Percentiles rank a stretch among this genome's conserved stretches.
Conservation (phyloP, 35 echinoderm and acorn worm species). For the Hemicentrotus pulcherrimus region DNA sequence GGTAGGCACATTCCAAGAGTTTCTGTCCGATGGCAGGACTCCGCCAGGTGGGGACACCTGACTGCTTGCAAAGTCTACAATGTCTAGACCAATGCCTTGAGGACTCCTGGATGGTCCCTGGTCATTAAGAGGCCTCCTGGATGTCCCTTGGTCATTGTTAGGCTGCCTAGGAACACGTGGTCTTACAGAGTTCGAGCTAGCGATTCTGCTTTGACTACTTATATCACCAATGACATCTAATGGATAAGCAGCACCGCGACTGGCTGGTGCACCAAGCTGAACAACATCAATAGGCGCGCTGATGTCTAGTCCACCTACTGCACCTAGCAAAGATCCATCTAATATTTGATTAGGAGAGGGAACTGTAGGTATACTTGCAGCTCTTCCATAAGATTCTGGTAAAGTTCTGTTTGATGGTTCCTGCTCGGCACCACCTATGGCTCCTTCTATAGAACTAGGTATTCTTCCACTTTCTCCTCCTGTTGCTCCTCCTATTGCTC, state of each 20-base stretch:
- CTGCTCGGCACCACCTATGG: not conserved
- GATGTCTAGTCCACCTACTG: conserved; percentile 12
- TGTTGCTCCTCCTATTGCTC: conserved; percentile 29
- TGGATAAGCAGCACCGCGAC: conserved; percentile 22
- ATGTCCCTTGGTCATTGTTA: not conserved
- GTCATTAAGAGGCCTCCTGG: not conserved
- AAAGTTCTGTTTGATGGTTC: not conserved
- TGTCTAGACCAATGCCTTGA: not conserved
- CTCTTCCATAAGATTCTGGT: not conserved
- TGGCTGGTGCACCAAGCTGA: not conserved
- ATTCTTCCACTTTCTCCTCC: not conserved
- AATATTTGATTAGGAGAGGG: not conserved
- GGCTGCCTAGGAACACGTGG: conserved; percentile 4
- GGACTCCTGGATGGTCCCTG: not conserved
- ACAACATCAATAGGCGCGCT: not conserved
- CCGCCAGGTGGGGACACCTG: not conserved
- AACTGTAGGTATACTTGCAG: not conserved
- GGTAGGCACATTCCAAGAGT: not conserved
- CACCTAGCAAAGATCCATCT: conserved; percentile 23
- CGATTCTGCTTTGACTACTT: not conserved
- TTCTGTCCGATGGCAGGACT: not conserved
- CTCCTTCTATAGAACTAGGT: conserved; percentile 2
- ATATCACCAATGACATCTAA: conserved; percentile 22
- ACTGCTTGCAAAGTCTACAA: not conserved
- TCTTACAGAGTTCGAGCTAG: not conserved